Conservation (phyloP, 2,113 vertebrate species). For the Pterocles burchelli region DNA sequence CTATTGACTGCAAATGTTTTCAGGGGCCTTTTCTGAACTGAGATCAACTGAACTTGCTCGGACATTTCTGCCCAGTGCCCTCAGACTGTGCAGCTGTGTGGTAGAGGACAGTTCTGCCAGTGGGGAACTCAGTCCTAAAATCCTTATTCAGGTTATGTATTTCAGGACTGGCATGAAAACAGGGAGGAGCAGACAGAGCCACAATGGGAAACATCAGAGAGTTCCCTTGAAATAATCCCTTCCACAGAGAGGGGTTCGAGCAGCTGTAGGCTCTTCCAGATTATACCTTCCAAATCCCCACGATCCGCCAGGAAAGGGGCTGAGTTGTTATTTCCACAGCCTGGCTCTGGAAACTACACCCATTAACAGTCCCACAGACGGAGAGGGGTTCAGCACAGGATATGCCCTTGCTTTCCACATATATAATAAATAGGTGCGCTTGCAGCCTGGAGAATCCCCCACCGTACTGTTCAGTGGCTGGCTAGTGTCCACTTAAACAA, state of each 20-base stretch:
- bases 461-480: not conserved
- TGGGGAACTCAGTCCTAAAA: not conserved
- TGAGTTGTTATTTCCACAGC: not conserved
- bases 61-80: no score
- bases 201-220: not conserved
- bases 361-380: not conserved
- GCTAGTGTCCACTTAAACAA: not conserved
- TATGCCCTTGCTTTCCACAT: not conserved
- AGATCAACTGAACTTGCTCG: not conserved
- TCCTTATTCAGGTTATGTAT: not conserved
- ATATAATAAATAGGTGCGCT: not conserved
- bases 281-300: not conserved
- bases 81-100: not conserved
- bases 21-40: not conserved
- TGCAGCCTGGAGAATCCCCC: not conserved
- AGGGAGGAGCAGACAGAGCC: not conserved
- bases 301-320: not conserved
- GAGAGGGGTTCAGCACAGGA: not conserved
- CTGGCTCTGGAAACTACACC: not conserved
- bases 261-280: not conserved
- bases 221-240: not conserved
- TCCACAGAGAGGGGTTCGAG: not conserved
- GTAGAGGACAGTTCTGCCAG: not conserved
- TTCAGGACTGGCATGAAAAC: not conserved
- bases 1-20: not conserved